phyloP scores from a whole-genome alignment of 2,888 invertebrate genomes.

The Camptogramma bilineatum region DNA sequence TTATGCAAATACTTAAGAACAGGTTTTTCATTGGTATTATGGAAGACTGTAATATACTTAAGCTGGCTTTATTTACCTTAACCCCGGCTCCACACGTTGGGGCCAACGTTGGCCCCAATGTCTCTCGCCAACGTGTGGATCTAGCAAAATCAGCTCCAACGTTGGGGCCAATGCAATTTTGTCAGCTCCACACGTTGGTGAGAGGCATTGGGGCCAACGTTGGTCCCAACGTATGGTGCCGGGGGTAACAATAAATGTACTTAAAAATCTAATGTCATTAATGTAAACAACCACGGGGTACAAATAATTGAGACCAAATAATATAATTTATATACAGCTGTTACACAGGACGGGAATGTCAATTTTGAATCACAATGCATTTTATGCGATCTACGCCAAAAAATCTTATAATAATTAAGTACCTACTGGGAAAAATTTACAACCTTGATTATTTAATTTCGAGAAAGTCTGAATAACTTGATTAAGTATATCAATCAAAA shows the following conservation, averaged over 20 bases:
- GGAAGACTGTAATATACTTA: too few species aligned
- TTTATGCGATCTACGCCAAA: conserved; percentile 23
- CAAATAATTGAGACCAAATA: conserved; percentile 70
- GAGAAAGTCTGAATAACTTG: not conserved
- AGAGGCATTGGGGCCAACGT: too few species aligned
- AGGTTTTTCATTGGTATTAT: too few species aligned
- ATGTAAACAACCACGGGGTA: conserved; percentile 61
- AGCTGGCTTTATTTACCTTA: too few species aligned
- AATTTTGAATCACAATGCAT: conserved; percentile 67
- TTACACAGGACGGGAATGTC: conserved; percentile 70
- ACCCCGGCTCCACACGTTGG: too few species aligned
- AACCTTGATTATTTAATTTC: not conserved
- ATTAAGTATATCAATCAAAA: not conserved
- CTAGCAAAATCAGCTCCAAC: too few species aligned
- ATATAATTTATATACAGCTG: conserved; percentile 53
- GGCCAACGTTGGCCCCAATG: too few species aligned
- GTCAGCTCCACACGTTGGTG: too few species aligned
- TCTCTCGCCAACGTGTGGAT: too few species aligned
- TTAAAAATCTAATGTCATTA: conserved; percentile 64
- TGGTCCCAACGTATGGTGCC: too few species aligned
- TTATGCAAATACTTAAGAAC: too few species aligned
- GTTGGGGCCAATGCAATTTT: too few species aligned
- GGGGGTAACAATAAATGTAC: conserved; percentile 24
- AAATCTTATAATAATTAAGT: conserved; percentile 17
- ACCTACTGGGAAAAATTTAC: conserved; percentile 15